Evolutionary conservation across 2,888 invertebrate genomes (phyloP).

Genomic region (Charanyca ferruginea): DNA sequence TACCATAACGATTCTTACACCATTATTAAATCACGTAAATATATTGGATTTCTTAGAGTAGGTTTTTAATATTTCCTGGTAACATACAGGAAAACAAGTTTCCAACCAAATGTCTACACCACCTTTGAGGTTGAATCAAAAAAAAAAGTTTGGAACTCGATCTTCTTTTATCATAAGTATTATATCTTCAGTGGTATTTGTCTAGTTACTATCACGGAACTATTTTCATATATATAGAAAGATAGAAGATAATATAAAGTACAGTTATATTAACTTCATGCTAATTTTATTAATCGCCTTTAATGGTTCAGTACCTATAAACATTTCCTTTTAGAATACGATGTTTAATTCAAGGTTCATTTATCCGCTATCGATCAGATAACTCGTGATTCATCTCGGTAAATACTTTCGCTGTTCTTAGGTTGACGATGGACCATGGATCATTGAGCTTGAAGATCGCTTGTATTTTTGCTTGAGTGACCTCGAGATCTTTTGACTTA

Average conservation of each 20-base stretch:
- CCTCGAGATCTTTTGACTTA: slow-evolving; percentile 35
- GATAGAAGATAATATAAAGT: slow-evolving; percentile 19
- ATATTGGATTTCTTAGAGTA: neutral
- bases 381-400: slow-evolving; percentile 51
- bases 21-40: neutral
- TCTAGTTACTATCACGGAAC: neutral
- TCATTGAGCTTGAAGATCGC: slow-evolving; percentile 6
- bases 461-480: slow-evolving; percentile 45
- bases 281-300: slow-evolving; percentile 43
- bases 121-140: neutral
- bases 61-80: neutral
- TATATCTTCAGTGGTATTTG: neutral
- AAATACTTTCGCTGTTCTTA: slow-evolving; percentile 65
- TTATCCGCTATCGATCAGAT: slow-evolving; percentile 22
- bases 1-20: too few relatives aligned
- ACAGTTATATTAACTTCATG: slow-evolving; percentile 13
- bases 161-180: neutral
- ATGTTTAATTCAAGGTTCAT: slow-evolving; percentile 37
- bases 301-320: slow-evolving; percentile 16
- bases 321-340: slow-evolving; percentile 45
- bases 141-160: too few relatives aligned
- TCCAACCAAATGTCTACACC: neutral
- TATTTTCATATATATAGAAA: slow-evolving; percentile 8
- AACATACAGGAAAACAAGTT: neutral
- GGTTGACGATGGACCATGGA: slow-evolving; percentile 33